Conservation (phyloP, 2,888 invertebrate species). For the Caenorhabditis uteleia region DNA sequence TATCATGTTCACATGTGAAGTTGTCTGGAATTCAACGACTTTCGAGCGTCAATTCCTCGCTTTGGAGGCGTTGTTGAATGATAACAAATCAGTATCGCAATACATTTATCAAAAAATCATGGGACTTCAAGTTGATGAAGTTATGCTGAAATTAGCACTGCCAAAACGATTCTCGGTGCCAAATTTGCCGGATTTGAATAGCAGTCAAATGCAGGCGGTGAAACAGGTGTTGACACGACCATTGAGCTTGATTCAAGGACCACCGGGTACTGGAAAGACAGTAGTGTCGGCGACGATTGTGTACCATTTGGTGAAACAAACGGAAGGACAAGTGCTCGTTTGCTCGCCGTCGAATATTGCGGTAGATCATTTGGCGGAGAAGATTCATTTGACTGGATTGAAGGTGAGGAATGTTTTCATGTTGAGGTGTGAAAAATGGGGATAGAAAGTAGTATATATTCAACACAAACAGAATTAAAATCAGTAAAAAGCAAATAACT, state of each 20-base stretch:
- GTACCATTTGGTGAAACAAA: constrained; percentile 93
- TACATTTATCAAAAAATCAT: constrained; percentile 95
- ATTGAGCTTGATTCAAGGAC: constrained; percentile 89
- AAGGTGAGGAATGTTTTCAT: constrained; percentile 73
- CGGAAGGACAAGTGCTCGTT: constrained; percentile 79
- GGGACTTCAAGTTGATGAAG: constrained; percentile 76
- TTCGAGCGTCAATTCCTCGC: constrained; percentile 83
- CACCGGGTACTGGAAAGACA: constrained; percentile 74
- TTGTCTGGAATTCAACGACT: constrained; percentile 65
- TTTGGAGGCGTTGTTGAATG: constrained; percentile 90
- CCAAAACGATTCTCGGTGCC: constrained; percentile 90
- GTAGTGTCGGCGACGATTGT: constrained; percentile 99
- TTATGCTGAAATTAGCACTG: constrained; percentile 73
- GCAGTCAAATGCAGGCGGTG: constrained; percentile 96
- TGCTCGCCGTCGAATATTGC: constrained; percentile 99
- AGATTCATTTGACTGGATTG: constrained; percentile 94
- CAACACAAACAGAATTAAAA: constrained; percentile 1
- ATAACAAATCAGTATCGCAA: constrained; percentile 92
- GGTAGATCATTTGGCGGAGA: constrained; percentile 97
- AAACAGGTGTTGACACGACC: constrained; percentile 96
- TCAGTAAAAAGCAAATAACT: background rate
- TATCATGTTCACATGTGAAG: constrained; percentile 95
- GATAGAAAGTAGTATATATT: background rate
- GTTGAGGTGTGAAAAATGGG: background rate
- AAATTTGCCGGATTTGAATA: constrained; percentile 93